phyloP scores from a whole-genome alignment of 2,888 invertebrate genomes.

The Nomada flava region DNA sequence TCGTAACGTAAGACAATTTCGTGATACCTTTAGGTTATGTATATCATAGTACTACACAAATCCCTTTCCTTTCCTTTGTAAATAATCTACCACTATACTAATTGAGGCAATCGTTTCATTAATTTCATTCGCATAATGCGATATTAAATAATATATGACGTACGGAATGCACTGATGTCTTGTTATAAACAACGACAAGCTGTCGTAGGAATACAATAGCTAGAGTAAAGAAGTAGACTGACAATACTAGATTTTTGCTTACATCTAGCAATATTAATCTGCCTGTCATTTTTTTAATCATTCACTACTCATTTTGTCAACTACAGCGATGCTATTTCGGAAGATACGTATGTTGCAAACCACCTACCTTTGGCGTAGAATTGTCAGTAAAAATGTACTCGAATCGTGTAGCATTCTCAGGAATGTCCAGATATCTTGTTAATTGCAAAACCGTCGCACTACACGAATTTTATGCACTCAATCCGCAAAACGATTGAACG shows the following conservation, averaged over 20 bases:
- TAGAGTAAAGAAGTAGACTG: no score
- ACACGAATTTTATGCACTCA: background rate
- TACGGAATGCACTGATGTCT: background rate
- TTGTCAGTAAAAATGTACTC: conserved; percentile 27
- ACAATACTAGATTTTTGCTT: background rate
- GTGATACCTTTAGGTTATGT: no score
- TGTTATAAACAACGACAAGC: conserved; percentile 17
- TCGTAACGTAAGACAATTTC: no score
- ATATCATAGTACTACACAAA: no score
- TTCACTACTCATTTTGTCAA: background rate
- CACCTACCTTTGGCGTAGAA: conserved; percentile 34
- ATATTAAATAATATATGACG: background rate
- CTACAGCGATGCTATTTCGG: background rate
- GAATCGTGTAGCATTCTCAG: conserved; percentile 33
- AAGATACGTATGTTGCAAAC: background rate
- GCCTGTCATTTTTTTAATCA: background rate
- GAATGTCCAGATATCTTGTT: background rate
- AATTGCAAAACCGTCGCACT: background rate
- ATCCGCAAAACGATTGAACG: conserved; percentile 32
- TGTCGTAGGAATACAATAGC: background rate
- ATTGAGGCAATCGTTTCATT: background rate
- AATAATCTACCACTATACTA: no score
- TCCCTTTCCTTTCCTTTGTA: no score
- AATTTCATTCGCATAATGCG: background rate
- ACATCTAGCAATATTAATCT: background rate